Percentiles rank a stretch among this genome's conserved stretches.
phyloP scores from a whole-genome alignment of 2,797 vertebrate species.

The Mustela erminea region DNA sequence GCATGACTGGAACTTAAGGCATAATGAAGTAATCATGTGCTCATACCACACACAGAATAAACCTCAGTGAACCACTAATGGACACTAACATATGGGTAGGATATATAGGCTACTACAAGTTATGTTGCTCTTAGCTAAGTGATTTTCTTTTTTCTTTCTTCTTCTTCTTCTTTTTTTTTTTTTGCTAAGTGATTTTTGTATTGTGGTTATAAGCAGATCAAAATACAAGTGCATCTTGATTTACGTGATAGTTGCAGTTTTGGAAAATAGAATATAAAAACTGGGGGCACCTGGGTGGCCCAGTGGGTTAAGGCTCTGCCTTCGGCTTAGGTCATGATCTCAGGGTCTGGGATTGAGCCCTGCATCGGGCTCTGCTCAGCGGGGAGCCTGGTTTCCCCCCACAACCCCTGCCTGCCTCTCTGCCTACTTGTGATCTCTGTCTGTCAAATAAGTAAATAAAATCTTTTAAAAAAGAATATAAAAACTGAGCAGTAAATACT shows the following conservation, averaged over 20 bases:
- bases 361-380: too few relatives aligned
- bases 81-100: not conserved
- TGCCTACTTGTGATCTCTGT: too few relatives aligned
- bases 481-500: not conserved
- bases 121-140: not conserved
- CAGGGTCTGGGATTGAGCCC: too few relatives aligned
- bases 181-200: not conserved
- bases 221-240: not conserved
- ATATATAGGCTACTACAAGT: not conserved
- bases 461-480: not conserved
- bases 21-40: not conserved
- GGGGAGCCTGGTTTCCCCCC: too few relatives aligned
- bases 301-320: too few relatives aligned
- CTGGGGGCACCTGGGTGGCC: too few relatives aligned
- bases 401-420: too few relatives aligned
- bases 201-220: not conserved
- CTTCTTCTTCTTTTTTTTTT: too few relatives aligned
- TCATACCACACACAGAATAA: not conserved
- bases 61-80: not conserved
- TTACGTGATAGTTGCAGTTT: slow-evolving; percentile 1
- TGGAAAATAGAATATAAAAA: not conserved
- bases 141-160: not conserved
- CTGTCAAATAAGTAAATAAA: too few relatives aligned
- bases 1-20: not conserved
- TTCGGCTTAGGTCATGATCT: too few relatives aligned